Evolutionary conservation across 2,797 vertebrate genomes (phyloP), one percentile per base, ranked within the genome.

Genomic region (Smutsia temminckii): DNA sequence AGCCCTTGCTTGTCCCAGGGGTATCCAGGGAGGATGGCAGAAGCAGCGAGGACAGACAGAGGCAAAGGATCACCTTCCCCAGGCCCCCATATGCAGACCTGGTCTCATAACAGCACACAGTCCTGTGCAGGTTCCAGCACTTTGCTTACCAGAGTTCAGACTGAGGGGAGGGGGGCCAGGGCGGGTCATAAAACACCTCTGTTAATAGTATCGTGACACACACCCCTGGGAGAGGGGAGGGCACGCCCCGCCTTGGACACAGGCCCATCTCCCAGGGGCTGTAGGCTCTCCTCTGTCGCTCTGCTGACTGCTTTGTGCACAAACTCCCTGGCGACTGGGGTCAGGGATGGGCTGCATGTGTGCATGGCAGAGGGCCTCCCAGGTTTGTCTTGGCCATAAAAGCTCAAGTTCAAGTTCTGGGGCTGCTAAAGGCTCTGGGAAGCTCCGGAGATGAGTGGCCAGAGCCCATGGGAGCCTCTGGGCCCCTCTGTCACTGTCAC

Each of bases 161-260:
- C 46, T 1, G 0, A 4, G 6, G 49, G 17, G 0, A 14, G 10
- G 12, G 34, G 25, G 10, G 12, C 12, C 18, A 5, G 12, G 83
- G 91, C 8, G 32, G 23, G 85, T 96, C 97, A 94, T 78, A 94
- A 85, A 94, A 86, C 21, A 0, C 66, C 93, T 79, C 37, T 71
- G n/a, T 91, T 95, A 96, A 93, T 81, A 88, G 92, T 3, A 20
- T 32, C 80, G 42, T 61, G 95, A 91, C 95, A 87, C 49, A 93
- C 71, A 79, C 80, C 95, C 71, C 11, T 92, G 91, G 97, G 94
- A 92, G 97, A 9, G 93, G n/a, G 96, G 69, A 46, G 46, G 46
- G 46, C 46, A 46, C 46, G 46, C 46, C 46, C 10, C 46, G 46
- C 46, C 46, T 46, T 46, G 46, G 46, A 46, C 46, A 10, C 2